Base-by-base conservation (phyloP, 2,888 invertebrate genomes). In the Hesperia comma region DNA sequence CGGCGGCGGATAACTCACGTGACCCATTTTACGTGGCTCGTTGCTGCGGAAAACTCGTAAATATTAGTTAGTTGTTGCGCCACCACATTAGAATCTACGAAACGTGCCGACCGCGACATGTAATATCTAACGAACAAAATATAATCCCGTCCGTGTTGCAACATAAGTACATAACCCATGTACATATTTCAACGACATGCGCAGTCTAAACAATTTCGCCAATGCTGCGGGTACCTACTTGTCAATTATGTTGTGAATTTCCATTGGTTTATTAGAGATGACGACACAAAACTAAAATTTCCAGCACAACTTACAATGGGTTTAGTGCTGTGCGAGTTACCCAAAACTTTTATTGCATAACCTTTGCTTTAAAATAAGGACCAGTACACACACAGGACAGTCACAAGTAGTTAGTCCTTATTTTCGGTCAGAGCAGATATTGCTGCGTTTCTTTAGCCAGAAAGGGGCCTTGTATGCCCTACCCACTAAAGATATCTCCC, bases 31-130 rank as follows among this genome's bases (percentile, higher is more conserved):
- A 46, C 58, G 58, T 46, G 58, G 15, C 46, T 32, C 21, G 10
- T n/a, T 7, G 21, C 19, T 57, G 57, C 57, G 21, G 26, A 43
- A 26, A 15, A 41, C 46, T 26, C 43, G 43, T 46, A 32, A 43
- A 58, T 58, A 58, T 58, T 46, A 21, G 46, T 58, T 58, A 57
- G n/a, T 33, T 55, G 15, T 57, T 57, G 41, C 41, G 19, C 26
- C 41, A 57, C 21, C 1, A n/a, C 56, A 41, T 57, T 56, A 57
- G 21, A 57, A 57, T 57, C 41, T 21, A 19, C 41, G 41, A 21
- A 7, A 57, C 40, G 56, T 57, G 57, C 41, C 57, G 41, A 56
- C 17, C 12, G 49, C 49, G 49, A 49, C 49, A 12, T 49, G 49
- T 19, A 19, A 1, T 19, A 19, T 49, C 49, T 12, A 8, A 19